Percentiles rank a stretch among this genome's conserved stretches.
Evolutionary conservation across 2,888 invertebrate genomes (phyloP).

Genomic region (Saturnia japonica): DNA sequence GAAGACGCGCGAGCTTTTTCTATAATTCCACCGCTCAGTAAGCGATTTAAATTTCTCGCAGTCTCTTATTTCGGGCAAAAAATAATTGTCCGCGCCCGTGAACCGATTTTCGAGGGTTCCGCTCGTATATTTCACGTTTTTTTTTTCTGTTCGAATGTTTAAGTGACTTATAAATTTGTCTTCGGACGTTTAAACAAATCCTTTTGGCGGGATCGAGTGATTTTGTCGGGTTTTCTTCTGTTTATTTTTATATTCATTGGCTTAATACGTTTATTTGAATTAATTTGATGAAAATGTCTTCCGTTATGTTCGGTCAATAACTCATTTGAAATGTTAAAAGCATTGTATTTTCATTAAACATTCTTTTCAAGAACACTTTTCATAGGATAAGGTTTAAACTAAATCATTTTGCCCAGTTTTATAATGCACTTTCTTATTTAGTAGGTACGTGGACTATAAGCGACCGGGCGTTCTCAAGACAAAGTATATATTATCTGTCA

Average conservation of each 20-base stretch:
- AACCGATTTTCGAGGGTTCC: slow-evolving; percentile 69
- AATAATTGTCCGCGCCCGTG: slow-evolving; percentile 75
- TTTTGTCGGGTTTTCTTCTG: slow-evolving; percentile 41
- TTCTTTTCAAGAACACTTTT: background rate
- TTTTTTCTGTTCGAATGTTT: slow-evolving; percentile 49
- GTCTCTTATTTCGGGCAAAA: slow-evolving; percentile 79
- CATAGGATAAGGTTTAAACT: too few species aligned
- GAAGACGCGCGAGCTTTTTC: slow-evolving; percentile 81
- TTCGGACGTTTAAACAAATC: slow-evolving; percentile 43
- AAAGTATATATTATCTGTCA: background rate
- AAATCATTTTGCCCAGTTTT: too few species aligned
- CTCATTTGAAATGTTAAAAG: background rate
- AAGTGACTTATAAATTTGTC: slow-evolving; percentile 42
- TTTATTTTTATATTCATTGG: slow-evolving; percentile 29
- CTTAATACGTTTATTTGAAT: background rate
- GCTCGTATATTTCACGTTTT: slow-evolving; percentile 42
- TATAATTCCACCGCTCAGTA: slow-evolving; percentile 77
- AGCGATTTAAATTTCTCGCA: slow-evolving; percentile 81
- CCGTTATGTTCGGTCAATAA: background rate
- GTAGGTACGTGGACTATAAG: background rate
- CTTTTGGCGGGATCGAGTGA: slow-evolving; percentile 52
- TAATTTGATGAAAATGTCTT: background rate
- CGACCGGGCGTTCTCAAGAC: background rate
- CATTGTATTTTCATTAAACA: background rate
- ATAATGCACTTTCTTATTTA: too few species aligned